phyloP scores from a whole-genome alignment of 2,113 vertebrate species.

The Myanophis thanlyinensis region DNA sequence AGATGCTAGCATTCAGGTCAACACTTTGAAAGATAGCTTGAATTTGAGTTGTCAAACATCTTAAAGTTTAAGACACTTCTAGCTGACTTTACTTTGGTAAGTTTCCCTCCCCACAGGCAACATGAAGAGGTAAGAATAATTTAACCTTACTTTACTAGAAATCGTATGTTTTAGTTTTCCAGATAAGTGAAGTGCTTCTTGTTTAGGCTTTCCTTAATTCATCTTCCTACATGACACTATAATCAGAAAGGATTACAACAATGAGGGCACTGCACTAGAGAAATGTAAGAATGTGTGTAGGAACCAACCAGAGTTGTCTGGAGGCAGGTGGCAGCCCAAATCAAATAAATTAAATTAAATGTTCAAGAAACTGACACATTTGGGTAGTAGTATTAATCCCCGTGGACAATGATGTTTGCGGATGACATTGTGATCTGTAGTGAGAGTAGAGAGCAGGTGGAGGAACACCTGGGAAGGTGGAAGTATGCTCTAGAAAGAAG shows the following conservation, averaged over 20 bases:
- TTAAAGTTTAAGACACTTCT: background rate
- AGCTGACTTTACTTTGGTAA: background rate
- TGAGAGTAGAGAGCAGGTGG: too few species aligned
- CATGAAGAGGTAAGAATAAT: background rate
- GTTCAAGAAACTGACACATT: background rate
- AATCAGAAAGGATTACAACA: background rate
- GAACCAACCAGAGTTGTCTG: background rate
- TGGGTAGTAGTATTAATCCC: fast-evolving
- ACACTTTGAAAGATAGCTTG: background rate
- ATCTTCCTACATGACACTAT: background rate
- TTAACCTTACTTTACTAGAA: background rate
- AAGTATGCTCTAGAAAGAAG: too few species aligned
- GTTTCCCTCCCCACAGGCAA: background rate
- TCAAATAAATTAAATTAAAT: background rate
- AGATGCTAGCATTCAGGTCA: background rate
- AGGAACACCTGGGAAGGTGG: too few species aligned
- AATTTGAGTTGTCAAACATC: background rate
- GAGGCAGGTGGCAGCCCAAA: background rate
- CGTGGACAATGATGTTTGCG: too few species aligned
- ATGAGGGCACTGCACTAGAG: background rate
- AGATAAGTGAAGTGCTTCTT: background rate
- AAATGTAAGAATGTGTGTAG: background rate
- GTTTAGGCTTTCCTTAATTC: background rate
- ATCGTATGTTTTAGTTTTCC: background rate
- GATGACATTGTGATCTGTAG: too few species aligned